These are phyloP conservation scores for Pteropus alecto DNA, from an alignment of 2,113 vertebrate genomes.

Conservation along the genomic window DNA sequence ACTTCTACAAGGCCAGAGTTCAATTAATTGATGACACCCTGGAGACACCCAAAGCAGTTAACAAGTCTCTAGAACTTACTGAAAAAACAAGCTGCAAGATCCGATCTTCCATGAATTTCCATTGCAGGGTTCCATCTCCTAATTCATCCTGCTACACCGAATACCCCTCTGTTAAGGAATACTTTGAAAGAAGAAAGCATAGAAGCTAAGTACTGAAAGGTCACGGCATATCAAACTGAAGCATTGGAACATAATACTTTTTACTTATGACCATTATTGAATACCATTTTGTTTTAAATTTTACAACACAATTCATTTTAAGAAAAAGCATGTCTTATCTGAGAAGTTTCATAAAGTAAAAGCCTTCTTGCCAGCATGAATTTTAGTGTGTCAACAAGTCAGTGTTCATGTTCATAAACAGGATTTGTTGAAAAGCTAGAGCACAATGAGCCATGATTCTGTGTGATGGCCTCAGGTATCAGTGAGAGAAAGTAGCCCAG, in stretches of 20 bases:
- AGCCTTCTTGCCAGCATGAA: not conserved
- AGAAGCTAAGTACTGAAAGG: conserved; percentile 52
- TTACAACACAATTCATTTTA: not conserved
- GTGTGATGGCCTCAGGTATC: not conserved
- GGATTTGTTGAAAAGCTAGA: not conserved
- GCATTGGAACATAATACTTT: not conserved
- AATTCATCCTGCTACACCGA: conserved; percentile 61
- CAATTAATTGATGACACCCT: conserved; percentile 87
- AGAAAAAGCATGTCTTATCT: not conserved
- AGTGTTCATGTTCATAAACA: not conserved
- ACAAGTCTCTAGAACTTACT: conserved; percentile 82
- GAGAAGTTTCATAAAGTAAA: not conserved
- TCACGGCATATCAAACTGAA: conserved; percentile 54
- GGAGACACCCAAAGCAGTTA: conserved; percentile 83
- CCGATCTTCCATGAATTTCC: conserved; percentile 73
- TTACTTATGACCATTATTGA: not conserved
- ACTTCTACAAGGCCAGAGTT: conserved; percentile 82
- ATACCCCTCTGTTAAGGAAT: conserved; percentile 51
- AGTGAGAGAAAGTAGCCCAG: not conserved
- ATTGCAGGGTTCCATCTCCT: conserved; percentile 62
- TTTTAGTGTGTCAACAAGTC: not conserved
- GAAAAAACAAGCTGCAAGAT: conserved; percentile 81
- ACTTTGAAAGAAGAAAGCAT: conserved; percentile 12
- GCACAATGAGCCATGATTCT: not conserved
- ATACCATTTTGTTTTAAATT: conserved; percentile 12